These are phyloP conservation scores for Eutrigla gurnardus DNA, from an alignment of 2,797 vertebrate genomes.

Conservation along the genomic window DNA sequence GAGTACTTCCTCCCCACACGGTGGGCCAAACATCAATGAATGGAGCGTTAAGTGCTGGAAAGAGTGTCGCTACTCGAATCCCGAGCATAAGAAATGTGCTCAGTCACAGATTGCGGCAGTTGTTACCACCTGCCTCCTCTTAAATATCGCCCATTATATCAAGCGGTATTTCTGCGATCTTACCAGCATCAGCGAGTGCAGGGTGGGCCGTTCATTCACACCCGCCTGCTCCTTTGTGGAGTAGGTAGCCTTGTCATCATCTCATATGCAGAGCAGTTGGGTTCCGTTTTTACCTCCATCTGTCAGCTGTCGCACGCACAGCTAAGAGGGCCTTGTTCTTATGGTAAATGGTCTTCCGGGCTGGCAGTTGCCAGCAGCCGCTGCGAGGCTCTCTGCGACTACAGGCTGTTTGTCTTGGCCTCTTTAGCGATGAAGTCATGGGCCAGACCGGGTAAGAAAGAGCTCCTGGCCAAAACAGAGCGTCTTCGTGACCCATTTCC, in stretches of 20 bases:
- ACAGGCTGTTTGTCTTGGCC: constrained; percentile 57
- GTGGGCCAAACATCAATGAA: constrained; percentile 4
- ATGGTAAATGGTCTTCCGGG: constrained; percentile 31
- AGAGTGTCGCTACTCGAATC: neutral
- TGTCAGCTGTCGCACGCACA: constrained; percentile 58
- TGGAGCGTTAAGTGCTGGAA: neutral
- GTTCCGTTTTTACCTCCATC: constrained; percentile 49
- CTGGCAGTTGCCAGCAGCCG: constrained; percentile 42
- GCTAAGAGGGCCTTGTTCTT: constrained; percentile 16
- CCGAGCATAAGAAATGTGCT: neutral
- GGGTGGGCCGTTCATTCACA: constrained; percentile 2
- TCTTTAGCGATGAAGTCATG: constrained; percentile 51
- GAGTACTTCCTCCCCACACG: neutral
- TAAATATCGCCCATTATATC: constrained; percentile 24
- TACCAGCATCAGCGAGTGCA: neutral
- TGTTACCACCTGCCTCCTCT: constrained; percentile 16
- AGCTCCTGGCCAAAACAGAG: constrained; percentile 58
- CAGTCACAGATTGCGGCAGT: constrained; percentile 20
- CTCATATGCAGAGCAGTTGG: constrained; percentile 39
- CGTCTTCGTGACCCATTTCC: constrained; percentile 63
- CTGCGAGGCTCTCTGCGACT: constrained; percentile 28
- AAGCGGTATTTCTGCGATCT: neutral
- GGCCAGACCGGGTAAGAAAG: constrained; percentile 40
- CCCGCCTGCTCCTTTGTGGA: constrained; percentile 15
- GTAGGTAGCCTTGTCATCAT: constrained; percentile 15